Evolutionary conservation across 2,113 vertebrate genomes (phyloP).

Genomic region (Campylomormyrus numenius): DNA sequence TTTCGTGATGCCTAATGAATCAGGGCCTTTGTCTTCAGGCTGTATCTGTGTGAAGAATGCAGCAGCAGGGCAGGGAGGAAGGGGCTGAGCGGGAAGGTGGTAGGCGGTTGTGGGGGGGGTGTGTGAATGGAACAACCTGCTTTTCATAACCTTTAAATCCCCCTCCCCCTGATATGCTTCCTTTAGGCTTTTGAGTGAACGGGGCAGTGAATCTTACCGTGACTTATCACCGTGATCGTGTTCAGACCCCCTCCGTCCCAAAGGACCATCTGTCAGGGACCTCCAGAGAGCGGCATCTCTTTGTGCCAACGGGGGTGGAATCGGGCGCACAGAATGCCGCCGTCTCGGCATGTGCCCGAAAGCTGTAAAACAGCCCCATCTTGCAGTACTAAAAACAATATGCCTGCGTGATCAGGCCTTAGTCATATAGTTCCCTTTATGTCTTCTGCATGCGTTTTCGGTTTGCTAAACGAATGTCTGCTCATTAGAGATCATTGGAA

Average conservation of each 20-base stretch:
- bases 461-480: neutral
- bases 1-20: slow-evolving; percentile 13
- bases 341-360: neutral
- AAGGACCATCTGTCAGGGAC: neutral
- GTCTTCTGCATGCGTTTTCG: neutral
- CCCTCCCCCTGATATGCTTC: neutral
- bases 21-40: slow-evolving; percentile 3
- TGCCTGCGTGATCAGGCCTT: neutral
- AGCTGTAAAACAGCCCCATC: neutral
- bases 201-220: neutral
- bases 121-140: neutral
- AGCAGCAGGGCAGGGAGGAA: neutral
- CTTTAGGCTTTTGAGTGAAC: neutral
- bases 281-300: neutral
- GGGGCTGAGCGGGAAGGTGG: neutral
- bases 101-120: neutral
- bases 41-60: neutral
- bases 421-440: neutral
- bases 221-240: neutral
- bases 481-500: neutral
- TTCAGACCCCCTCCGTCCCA: neutral
- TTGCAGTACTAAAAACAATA: neutral
- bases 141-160: slow-evolving; percentile 16
- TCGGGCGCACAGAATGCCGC: neutral
- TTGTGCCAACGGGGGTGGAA: neutral